These are phyloP conservation scores for Oxycera nigricornis DNA, from an alignment of 2,888 invertebrate genomes.

Conservation along the genomic window DNA sequence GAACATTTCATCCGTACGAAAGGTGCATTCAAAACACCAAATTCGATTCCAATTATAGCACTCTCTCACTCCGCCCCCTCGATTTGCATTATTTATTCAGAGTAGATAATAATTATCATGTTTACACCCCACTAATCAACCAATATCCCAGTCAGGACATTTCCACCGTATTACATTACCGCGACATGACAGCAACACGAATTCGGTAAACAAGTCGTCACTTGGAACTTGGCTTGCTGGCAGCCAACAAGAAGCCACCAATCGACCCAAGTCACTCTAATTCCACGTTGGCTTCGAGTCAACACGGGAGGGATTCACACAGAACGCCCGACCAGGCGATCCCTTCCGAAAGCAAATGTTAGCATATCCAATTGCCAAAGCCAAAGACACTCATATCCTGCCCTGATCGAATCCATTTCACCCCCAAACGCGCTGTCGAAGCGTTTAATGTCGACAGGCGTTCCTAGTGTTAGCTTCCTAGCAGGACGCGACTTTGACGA, in stretches of 20 bases:
- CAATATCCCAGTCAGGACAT: constrained; percentile 35
- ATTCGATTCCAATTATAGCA: background rate
- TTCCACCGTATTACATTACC: constrained; percentile 37
- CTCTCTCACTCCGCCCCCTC: background rate
- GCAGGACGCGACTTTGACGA: constrained; percentile 24
- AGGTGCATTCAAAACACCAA: background rate
- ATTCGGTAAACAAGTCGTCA: constrained; percentile 39
- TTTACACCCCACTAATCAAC: constrained; percentile 40
- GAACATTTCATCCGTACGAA: background rate
- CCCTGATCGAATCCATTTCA: constrained; percentile 24
- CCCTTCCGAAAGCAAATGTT: constrained; percentile 26
- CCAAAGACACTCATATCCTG: constrained; percentile 22
- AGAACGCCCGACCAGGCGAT: constrained; percentile 3
- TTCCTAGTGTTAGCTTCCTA: background rate
- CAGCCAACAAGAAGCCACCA: constrained; percentile 33
- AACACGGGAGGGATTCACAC: constrained; percentile 10
- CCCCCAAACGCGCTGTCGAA: background rate
- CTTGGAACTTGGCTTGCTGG: background rate
- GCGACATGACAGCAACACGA: constrained; percentile 38
- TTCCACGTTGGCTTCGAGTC: constrained; percentile 1
- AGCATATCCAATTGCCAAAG: constrained; percentile 36
- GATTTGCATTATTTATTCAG: constrained; percentile 32
- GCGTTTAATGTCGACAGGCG: constrained; percentile 27
- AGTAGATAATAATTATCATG: constrained; percentile 38
- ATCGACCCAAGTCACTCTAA: constrained; percentile 8